Base-by-base conservation (phyloP, 1,140 invertebrate genomes). In the Armadillidium nasatum region DNA sequence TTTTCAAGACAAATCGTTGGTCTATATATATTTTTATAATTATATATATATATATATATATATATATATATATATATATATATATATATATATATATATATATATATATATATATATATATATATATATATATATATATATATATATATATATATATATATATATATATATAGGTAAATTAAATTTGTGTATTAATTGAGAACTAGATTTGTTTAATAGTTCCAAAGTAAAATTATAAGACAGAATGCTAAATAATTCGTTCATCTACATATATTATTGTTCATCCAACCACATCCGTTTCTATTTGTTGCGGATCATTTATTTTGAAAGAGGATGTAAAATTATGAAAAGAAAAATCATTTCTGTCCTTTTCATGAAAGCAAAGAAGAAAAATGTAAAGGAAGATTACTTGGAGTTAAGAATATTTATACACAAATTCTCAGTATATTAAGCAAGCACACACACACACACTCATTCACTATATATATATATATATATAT, bases 41-140 rank as follows among this genome's bases (percentile, higher is more conserved):
- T 50, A 50, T 15, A 50, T 9, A 15, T 10, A 50, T 50, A 10
- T 50, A 50, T 50, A 50, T 50, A 50, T 50, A 15, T 15, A 50
- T 50, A n/a, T n/a, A n/a, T n/a, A n/a, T 50, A 50, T 50, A 50
- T 50, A 50, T 50, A 50, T 50, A 50, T 50, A 50, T 50, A 50
- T 50, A 50, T n/a, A 50, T 50, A 50, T 50, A 50, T 50, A 50
- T 50, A 50, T 50, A 50, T 50, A 50, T 50, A 50, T 50, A 50
- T 50, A 50, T 50, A 50, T 50, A 50, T 50, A 50, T 50, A 50
- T 50, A 50, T 50, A 50, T 50, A 50, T 50, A 50, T 50, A 50
- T 50, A 50, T 50, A 50, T 50, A 50, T 50, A 50, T 50, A 50
- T 50, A 50, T 50, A 50, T 50, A 50, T 50, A 50, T 50, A 50